These are phyloP conservation scores for Cossypha niveicapilla DNA, from an alignment of 2,797 vertebrate species.

Conservation along the genomic window DNA sequence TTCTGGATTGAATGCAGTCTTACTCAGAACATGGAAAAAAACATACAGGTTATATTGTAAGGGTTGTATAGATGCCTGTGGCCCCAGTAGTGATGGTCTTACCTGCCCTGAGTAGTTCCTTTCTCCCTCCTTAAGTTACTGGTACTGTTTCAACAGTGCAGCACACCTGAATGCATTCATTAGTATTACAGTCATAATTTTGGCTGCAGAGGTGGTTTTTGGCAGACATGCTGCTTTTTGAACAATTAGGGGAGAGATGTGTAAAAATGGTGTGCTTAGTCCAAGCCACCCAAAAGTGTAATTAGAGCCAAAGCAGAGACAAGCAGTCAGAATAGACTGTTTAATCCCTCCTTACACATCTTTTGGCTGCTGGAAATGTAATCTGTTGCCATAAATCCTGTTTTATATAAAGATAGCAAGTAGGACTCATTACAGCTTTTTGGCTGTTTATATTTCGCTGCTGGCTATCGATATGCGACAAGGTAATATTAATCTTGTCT, in stretches of 20 bases:
- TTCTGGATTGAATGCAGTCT: neutral
- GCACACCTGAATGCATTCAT: neutral
- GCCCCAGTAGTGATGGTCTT: neutral
- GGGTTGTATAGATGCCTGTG: neutral
- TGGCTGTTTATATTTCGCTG: neutral
- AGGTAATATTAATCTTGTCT: neutral
- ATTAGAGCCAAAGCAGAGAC: neutral
- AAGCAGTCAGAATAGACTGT: neutral
- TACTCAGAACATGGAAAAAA: neutral
- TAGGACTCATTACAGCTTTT: conserved; percentile 22
- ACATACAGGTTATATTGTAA: fast-evolving
- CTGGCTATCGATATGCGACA: neutral
- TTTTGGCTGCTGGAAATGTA: conserved; percentile 26
- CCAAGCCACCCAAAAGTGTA: neutral
- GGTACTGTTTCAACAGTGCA: neutral
- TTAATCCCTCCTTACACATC: neutral
- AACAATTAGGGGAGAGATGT: neutral
- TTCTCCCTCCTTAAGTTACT: neutral
- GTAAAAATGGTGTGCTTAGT: neutral
- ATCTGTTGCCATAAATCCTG: neutral
- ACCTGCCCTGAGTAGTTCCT: fast-evolving
- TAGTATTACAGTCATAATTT: neutral
- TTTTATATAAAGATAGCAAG: conserved; percentile 8
- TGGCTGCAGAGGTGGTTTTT: neutral
- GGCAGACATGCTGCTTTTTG: neutral